A percentile compares a stretch with the other conserved stretches of the same genome.
Conservation (phyloP, 2,888 invertebrate species). For the Peribatodes rhomboidaria region DNA sequence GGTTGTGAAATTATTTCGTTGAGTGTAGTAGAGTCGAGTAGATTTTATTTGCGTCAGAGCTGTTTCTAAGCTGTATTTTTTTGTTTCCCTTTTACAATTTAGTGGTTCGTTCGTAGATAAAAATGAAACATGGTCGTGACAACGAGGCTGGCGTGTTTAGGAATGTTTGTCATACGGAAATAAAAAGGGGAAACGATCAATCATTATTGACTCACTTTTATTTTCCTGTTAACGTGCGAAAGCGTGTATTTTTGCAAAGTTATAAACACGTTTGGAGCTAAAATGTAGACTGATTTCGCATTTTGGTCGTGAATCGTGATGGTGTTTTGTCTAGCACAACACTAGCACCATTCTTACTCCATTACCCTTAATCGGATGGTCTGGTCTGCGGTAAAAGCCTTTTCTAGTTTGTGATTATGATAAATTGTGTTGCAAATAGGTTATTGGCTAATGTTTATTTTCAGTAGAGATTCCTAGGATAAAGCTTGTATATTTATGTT, state of each 20-base stretch:
- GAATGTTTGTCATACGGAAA: background rate
- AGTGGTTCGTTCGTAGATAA: background rate
- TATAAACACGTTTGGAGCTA: background rate
- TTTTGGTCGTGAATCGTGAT: background rate
- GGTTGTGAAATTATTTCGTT: background rate
- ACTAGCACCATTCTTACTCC: background rate
- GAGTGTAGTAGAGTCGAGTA: background rate
- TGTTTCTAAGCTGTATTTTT: background rate
- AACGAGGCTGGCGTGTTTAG: background rate
- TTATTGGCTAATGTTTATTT: background rate
- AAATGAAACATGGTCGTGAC: background rate
- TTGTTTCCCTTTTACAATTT: background rate
- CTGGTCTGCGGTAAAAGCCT: conserved; percentile 4
- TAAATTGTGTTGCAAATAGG: background rate
- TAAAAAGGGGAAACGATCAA: background rate
- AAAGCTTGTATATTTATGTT: background rate
- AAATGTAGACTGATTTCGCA: background rate
- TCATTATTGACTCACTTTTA: background rate
- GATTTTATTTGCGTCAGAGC: background rate
- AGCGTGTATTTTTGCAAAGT: background rate
- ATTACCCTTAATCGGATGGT: background rate
- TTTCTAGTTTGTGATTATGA: conserved; percentile 2
- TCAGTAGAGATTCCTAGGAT: background rate
- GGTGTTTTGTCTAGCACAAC: background rate
- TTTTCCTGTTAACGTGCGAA: background rate